Base-by-base conservation (phyloP, 2,888 invertebrate genomes). In the Dynastes hyllus region DNA sequence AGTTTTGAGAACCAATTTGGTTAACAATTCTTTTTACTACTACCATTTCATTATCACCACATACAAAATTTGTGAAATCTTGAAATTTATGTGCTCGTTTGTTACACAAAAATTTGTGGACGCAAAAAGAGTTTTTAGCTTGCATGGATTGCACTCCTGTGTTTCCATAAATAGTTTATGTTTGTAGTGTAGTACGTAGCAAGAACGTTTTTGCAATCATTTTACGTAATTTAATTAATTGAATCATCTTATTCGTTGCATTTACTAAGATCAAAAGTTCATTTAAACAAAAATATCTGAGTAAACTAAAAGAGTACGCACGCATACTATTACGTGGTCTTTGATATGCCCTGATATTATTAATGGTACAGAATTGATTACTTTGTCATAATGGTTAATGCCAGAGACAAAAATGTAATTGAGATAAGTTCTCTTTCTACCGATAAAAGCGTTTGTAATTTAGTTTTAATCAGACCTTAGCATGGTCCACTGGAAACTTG, bases 261-360 rank as follows among this genome's bases (percentile, higher is more conserved):
- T 3, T 37, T 37, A 2, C 32, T 13, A 63, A 63, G 63, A 32
- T 63, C 63, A 63, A 63, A 9, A 63, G 63, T 32, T 63, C 63
- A 63, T 32, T 63, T 63, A 63, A 63, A 63, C 63, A 63, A 63
- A 32, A 55, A n/a, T 55, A 55, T 55, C 55, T 55, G n/a, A 6
- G 4, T 16, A 1, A 16, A 55, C 13, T 32, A 29, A 9, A 63
- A 63, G 63, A 29, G 11, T 58, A n/a, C 16, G 3, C 5, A 58
- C 4, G 55, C 29, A 63, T 63, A 9, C 29, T 63, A 29, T 63
- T 63, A 29, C 63, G 63, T 32, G 2, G 27, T 27, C 29, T 63
- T 6, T 61, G 37, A 37, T 37, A 37, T 37, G 6, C 37, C 37
- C 32, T 11, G 27, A 27, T 27, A 2, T 63, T 63, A 63, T 63